Evolutionary conservation across 1,140 invertebrate species (phyloP), one percentile per base, ranked within the genome.

Genomic region (Helicoverpa zea): DNA sequence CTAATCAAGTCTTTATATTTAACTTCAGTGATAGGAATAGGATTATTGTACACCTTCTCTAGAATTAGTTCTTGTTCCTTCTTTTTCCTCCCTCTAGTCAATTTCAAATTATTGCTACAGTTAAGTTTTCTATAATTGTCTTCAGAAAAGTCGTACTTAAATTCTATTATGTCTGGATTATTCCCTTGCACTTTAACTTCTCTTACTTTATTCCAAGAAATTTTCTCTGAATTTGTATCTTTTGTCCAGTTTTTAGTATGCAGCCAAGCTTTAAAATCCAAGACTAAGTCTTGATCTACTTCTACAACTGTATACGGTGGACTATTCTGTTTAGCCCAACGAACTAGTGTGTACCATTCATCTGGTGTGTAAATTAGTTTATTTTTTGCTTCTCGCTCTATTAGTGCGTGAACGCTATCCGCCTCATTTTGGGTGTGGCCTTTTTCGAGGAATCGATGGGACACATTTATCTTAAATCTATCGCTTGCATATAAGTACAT

Each of bases 1-100:
- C 58, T 74, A n/a, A n/a, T 56, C 16, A 74, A 66, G 43, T 80
- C 70, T 80, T 74, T 80, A 58, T 82, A 78, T 78, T 82, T 82
- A 3, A 79, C 68, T 73, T 82, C 68, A 79, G 75, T 66, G 14
- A 82, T 78, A 73, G 70, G 70, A 64, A 80, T 74, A 74, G 66
- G 58, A 54, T 58, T 58, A 23, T 78, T 73, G 29, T 82, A 82
- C 58, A 79, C 35, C 68, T 74, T 14, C 7, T n/a, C 54, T 16
- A 56, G 14, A n/a, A 56, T 56, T 56, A 56, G 14, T 56, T 56
- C 54, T 78, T 74, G 54, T 47, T 74, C 58, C n/a, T 74, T 82
- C 68, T 70, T 78, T 63, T 78, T 82, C 47, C 81, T 73, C 49
- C 66, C 66, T 49, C 47, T 49, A 49, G 47, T 49, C 47, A 49